Percentiles rank a stretch among this genome's conserved stretches.
phyloP scores from a whole-genome alignment of 2,113 vertebrate species.

The Dasypus novemcinctus region DNA sequence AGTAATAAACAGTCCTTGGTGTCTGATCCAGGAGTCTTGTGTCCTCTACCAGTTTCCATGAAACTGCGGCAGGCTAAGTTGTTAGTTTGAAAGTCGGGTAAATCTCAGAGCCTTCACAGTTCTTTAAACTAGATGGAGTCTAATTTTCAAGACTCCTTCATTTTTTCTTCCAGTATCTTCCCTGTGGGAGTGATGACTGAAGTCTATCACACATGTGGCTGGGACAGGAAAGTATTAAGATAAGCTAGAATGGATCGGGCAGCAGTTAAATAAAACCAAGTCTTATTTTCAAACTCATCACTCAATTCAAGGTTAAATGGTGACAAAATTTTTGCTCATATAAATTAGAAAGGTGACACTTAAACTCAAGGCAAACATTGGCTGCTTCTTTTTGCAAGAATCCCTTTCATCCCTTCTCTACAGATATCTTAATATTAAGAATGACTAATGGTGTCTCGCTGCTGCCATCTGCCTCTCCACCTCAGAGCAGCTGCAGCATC shows the following conservation, averaged over 20 bases:
- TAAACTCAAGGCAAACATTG: not conserved
- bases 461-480: constrained; percentile 45
- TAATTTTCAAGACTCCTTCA: not conserved
- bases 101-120: not conserved
- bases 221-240: not conserved
- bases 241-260: not conserved
- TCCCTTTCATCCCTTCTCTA: not conserved
- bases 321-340: not conserved
- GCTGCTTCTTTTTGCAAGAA: not conserved
- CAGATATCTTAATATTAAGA: not conserved
- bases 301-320: not conserved
- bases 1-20: not conserved
- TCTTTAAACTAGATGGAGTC: not conserved
- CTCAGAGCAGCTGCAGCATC: not conserved
- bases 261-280: not conserved
- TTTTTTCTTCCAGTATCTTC: not conserved
- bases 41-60: not conserved
- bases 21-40: not conserved
- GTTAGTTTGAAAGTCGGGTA: not conserved
- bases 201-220: not conserved
- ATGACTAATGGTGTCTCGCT: not conserved
- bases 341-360: not conserved
- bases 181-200: not conserved
- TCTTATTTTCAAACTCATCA: not conserved
- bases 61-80: not conserved